Percentiles rank a stretch among this genome's conserved stretches.
Conservation (phyloP, 2,888 invertebrate genomes). For the Parnassius orleans region DNA sequence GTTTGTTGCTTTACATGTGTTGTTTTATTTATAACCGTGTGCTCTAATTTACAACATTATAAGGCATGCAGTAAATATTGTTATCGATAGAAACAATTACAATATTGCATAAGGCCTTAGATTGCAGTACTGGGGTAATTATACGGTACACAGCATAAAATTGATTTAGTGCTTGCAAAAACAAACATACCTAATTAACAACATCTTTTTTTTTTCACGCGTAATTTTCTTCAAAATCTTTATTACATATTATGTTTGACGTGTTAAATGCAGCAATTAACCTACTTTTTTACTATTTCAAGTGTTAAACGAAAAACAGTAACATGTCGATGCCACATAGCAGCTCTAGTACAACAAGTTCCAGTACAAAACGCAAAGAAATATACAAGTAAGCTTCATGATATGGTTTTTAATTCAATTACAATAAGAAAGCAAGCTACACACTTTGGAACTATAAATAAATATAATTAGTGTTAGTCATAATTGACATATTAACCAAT, state of each 20-base stretch:
- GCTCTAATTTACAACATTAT: no score
- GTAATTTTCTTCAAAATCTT: slow-evolving; percentile 1
- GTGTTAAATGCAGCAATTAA: slow-evolving; percentile 3
- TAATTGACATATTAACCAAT: no score
- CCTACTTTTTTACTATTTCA: slow-evolving; percentile 10
- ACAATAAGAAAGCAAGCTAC: no score
- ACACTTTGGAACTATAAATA: no score
- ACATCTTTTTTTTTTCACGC: slow-evolving; percentile 6
- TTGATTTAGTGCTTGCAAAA: slow-evolving; percentile 15
- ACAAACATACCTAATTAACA: slow-evolving; percentile 4
- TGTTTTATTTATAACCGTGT: not conserved
- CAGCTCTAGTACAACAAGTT: slow-evolving; percentile 73
- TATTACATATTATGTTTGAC: not conserved
- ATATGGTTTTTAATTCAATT: not conserved
- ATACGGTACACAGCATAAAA: slow-evolving; percentile 16
- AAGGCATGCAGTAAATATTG: slow-evolving; percentile 1
- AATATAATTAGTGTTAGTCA: no score
- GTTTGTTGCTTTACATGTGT: slow-evolving; percentile 29
- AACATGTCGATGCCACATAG: slow-evolving; percentile 78
- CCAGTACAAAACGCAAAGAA: slow-evolving; percentile 76
- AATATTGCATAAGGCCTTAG: not conserved
- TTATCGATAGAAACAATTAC: not conserved
- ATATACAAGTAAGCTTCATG: slow-evolving; percentile 70
- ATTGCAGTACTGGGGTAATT: slow-evolving; percentile 11
- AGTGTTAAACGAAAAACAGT: slow-evolving; percentile 5